Base-by-base conservation (phyloP, 2,888 invertebrate species). In the Oscheius sp. region DNA sequence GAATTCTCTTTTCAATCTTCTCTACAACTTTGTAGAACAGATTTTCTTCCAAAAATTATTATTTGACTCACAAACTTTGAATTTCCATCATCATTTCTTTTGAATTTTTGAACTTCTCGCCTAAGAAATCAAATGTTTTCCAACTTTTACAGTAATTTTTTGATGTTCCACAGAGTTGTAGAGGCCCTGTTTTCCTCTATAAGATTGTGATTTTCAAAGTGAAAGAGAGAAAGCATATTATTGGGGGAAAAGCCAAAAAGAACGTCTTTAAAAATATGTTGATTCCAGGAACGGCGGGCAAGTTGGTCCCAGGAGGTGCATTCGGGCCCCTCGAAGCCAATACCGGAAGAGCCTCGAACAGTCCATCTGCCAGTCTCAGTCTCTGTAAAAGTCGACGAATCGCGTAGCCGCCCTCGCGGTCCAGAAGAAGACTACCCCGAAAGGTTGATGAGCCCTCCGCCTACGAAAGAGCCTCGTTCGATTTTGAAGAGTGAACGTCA, bases 391-490 rank as follows among this genome's bases (percentile, higher is more conserved):
- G 33, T 46, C 27, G 57, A 67, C 46, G 57, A 64, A 27, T 64
- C 53, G 20, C 57, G 31, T 29, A 12, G 61, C 25, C 25, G 23
- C 42, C 37, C 53, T 4, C 70, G 70, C 4, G 69, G 71, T 8
- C 66, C 70, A 10, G 73, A 69, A 27, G 72, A 80, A 65, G 82
- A 83, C 68, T 83, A 83, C 69, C 78, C 78, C 31, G 81, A 79
- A 23, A 73, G 82, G 69, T 72, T 82, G 70, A 83, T 83, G 82
- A 78, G 78, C 71, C 81, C 83, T 17, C 80, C 83, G 15, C 80
- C 78, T 1, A 69, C 61, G 6, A 74, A 75, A 17, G 74, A 76
- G 29, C 79, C 81, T 15, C 33, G 75, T 25, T 74, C 75, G 12
- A 79, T 81, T 33, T 65, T 80, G 23, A 80, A 80, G 34, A 57